phyloP scores from a whole-genome alignment of 2,888 invertebrate genomes.

The Phragmatobia fuliginosa region DNA sequence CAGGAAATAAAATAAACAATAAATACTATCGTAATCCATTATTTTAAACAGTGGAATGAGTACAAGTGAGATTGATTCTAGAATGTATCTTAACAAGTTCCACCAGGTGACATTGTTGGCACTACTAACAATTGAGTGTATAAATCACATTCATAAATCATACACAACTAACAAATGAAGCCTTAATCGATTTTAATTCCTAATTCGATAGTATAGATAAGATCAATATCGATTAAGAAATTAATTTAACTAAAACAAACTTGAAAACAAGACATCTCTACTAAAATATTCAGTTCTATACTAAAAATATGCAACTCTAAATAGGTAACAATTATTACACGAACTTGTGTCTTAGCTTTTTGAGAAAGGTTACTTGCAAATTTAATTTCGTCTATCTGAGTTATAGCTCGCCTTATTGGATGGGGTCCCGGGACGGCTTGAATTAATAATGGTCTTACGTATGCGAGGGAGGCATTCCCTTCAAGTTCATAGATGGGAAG shows the following conservation, averaged over 20 bases:
- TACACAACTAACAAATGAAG: too few relatives aligned
- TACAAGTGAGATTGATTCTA: too few relatives aligned
- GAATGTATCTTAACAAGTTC: too few relatives aligned
- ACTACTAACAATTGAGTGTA: too few relatives aligned
- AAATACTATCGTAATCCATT: too few relatives aligned
- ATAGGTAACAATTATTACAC: constrained; percentile 17
- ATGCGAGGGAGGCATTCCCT: constrained; percentile 31
- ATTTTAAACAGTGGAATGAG: too few relatives aligned
- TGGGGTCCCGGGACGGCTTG: constrained; percentile 31
- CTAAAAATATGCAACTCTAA: not conserved
- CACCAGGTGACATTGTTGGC: too few relatives aligned
- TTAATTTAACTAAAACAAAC: not conserved
- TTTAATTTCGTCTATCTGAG: constrained; percentile 54
- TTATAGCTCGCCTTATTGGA: constrained; percentile 53
- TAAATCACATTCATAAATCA: too few relatives aligned
- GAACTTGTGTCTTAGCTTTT: constrained; percentile 38
- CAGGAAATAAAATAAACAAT: too few relatives aligned
- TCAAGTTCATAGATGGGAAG: constrained; percentile 31
- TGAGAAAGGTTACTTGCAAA: constrained; percentile 48
- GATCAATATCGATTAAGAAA: not conserved
- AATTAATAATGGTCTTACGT: constrained; percentile 43
- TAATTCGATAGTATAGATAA: not conserved
- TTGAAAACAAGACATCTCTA: not conserved
- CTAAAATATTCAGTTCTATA: not conserved
- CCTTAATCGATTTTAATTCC: not conserved